Evolutionary conservation across 2,888 invertebrate species (phyloP).

Genomic region (Charanyca ferruginea): DNA sequence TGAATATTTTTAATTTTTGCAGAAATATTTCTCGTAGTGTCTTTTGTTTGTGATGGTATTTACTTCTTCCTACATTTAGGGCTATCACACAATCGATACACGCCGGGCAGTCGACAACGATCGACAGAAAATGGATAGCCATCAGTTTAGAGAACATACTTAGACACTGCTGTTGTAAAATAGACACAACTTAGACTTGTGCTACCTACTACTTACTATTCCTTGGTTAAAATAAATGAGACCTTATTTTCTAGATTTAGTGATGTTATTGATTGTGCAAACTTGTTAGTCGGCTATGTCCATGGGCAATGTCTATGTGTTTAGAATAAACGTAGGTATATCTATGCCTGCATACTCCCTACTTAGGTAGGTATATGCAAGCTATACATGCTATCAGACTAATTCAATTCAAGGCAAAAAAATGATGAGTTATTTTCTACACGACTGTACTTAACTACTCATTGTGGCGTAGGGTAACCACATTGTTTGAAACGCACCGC

Average conservation of each 20-base stretch:
- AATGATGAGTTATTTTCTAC: neutral
- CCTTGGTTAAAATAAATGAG: constrained; percentile 3
- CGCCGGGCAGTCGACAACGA: constrained; percentile 37
- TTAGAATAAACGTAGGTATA: neutral
- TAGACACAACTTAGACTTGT: constrained; percentile 22
- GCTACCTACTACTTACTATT: neutral
- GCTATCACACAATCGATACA: constrained; percentile 37
- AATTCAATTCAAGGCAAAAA: neutral
- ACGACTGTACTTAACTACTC: constrained; percentile 4
- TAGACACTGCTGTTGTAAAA: constrained; percentile 14
- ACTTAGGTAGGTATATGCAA: neutral
- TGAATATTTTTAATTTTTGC: constrained; percentile 34
- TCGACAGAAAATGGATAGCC: constrained; percentile 35
- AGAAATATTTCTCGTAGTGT: neutral
- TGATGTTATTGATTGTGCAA: neutral
- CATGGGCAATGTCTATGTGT: no score
- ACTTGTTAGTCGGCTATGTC: no score
- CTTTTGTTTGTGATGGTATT: constrained; percentile 14
- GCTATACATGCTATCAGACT: neutral
- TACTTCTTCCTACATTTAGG: constrained; percentile 18
- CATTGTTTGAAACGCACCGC: constrained; percentile 47
- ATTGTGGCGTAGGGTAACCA: constrained; percentile 20
- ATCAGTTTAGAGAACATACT: constrained; percentile 26
- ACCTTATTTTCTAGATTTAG: constrained; percentile 3
- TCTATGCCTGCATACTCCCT: no score